A percentile compares a stretch with the other conserved stretches of the same genome.
phyloP scores from a whole-genome alignment of 2,888 invertebrate genomes.

The Cephus pulcher region DNA sequence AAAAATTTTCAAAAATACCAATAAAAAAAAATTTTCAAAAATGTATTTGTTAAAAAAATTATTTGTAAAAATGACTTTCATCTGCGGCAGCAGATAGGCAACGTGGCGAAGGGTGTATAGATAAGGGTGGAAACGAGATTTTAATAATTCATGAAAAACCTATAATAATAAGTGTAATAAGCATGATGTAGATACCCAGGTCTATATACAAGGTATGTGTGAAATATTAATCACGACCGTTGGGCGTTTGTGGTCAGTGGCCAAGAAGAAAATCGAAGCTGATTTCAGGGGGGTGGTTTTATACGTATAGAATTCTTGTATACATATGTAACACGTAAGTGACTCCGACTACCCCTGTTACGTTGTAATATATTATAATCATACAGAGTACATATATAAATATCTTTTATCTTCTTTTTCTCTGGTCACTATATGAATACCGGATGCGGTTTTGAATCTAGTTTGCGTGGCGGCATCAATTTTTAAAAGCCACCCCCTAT shows the following conservation, averaged over 20 bases:
- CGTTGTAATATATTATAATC: conserved; percentile 40
- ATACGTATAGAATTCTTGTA: not conserved
- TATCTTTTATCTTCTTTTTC: conserved; percentile 33
- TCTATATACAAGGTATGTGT: conserved; percentile 27
- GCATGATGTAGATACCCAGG: conserved; percentile 24
- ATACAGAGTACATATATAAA: conserved; percentile 25
- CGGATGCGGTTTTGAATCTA: conserved; percentile 64
- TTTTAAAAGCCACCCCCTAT: conserved; percentile 57
- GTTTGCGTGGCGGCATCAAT: conserved; percentile 63
- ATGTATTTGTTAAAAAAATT: no score
- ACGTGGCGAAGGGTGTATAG: no score
- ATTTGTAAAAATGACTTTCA: no score
- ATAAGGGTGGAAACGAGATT: conserved; percentile 33
- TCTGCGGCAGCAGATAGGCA: no score
- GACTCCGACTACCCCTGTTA: not conserved
- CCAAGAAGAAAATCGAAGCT: not conserved
- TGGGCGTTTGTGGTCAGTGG: conserved; percentile 20
- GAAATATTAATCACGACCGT: conserved; percentile 54
- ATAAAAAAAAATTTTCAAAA: no score
- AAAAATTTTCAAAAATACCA: no score
- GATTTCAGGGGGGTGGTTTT: not conserved
- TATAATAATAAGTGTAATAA: conserved; percentile 48
- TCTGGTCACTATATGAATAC: conserved; percentile 62
- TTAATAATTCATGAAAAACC: conserved; percentile 44
- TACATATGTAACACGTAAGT: no score